Evolutionary conservation across 2,888 invertebrate species (phyloP).

Genomic region (Gnatocerus cornutus): DNA sequence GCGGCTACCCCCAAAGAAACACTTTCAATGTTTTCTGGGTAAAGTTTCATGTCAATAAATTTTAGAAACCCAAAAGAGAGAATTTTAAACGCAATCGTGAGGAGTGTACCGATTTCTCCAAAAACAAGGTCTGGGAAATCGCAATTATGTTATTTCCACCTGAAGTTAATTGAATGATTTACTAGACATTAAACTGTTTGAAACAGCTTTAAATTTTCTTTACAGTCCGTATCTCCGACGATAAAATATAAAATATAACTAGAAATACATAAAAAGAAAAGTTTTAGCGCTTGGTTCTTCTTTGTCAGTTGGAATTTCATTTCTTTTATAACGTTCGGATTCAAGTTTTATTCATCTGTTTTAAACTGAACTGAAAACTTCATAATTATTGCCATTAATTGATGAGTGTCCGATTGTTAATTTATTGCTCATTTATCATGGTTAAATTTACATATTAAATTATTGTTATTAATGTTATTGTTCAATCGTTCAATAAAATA

Average conservation of each 20-base stretch:
- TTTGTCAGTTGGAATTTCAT: constrained; percentile 20
- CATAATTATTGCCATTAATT: no score
- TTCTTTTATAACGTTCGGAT: constrained; percentile 26
- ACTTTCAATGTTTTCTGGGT: not conserved
- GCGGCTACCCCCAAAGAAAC: not conserved
- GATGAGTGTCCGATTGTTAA: no score
- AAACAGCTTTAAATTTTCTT: constrained; percentile 28
- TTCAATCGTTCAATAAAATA: no score
- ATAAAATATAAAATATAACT: constrained; percentile 40
- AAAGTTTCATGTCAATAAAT: constrained; percentile 24
- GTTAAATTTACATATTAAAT: no score
- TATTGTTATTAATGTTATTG: no score
- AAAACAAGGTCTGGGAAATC: no score
- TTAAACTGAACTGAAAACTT: no score
- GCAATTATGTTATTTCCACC: constrained; percentile 23
- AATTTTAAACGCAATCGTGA: constrained; percentile 4
- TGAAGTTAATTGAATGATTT: constrained; percentile 29
- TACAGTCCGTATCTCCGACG: constrained; percentile 18
- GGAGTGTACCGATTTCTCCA: no score
- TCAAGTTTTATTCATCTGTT: not conserved
- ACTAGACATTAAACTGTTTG: constrained; percentile 22
- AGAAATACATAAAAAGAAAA: constrained; percentile 30
- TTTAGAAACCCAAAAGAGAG: constrained; percentile 11
- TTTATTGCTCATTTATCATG: no score
- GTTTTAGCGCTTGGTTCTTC: constrained; percentile 15